Base-by-base conservation (phyloP, 1,140 invertebrate genomes). In the Dufourea novaeangliae region DNA sequence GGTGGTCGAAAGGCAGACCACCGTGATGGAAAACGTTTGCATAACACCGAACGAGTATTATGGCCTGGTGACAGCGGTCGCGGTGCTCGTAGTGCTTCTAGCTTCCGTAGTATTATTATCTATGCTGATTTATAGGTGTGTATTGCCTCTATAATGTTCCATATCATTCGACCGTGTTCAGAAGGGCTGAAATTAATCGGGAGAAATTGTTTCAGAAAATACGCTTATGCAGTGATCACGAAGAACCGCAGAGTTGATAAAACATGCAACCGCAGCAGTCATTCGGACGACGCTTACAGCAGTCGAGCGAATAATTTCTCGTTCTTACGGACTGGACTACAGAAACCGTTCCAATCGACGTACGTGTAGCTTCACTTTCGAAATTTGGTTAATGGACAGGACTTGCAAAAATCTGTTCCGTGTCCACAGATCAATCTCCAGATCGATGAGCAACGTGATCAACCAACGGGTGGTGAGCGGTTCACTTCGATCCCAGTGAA, bases 31-130 rank as follows among this genome's bases (percentile, higher is more conserved):
- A 84, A 94, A 93, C 32, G 94, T 97, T 32, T 97, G 96, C 84
- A 93, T 97, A 32, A 94, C 95, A 39, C 93, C 94, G 7, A 94
- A 95, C 20, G 96, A 96, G 89, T 97, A 97, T 88, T 96, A 97
- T 85, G 95, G 95, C 5, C 92, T 97, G 10, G 93, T 97, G 52
- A 94, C 94, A n/a, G 94, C 95, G 0, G 93, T 97, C 4, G 94
- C 96, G 39, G 93, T 96, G 14, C 90, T 97, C 8, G 93, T 96
- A 32, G 93, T 95, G n/a, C 89, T 96, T 27, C 90, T 97, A 14
- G 92, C 96, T 37, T 94, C 94, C 20, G 93, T 96, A 17, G 94
- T 95, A 12, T 84, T 95, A 20, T 90, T 95, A 10, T 94, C 95
- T 4, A 94, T 95, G 80, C 90, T 95, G 66, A 95, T 94, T 75